These are phyloP conservation scores for Pseudoatta argentina DNA, from an alignment of 1,140 invertebrate species.

Conservation along the genomic window DNA sequence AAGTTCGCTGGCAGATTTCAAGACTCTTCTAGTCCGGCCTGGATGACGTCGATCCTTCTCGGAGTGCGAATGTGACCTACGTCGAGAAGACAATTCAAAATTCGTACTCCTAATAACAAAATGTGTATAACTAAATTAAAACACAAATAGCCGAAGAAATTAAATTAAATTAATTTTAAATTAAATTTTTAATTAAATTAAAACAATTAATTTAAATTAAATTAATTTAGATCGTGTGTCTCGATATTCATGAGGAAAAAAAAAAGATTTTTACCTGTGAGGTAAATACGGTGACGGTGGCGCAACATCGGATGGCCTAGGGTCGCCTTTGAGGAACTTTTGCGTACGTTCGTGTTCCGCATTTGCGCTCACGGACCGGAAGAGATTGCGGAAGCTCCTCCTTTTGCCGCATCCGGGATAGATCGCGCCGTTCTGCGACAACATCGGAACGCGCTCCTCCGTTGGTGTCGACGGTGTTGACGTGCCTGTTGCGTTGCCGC, in stretches of 20 bases:
- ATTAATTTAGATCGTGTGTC: neutral
- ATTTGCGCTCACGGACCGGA: conserved; percentile 87
- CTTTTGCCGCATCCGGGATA: conserved; percentile 65
- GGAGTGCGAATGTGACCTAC: conserved; percentile 82
- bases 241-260: neutral
- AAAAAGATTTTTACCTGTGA: conserved; percentile 74
- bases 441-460: conserved; percentile 78
- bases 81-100: neutral
- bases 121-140: neutral
- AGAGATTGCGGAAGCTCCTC: conserved; percentile 84
- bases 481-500: conserved; percentile 70
- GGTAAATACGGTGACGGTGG: conserved; percentile 85
- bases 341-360: conserved; percentile 86
- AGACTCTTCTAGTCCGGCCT: conserved; percentile 72
- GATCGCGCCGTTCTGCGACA: conserved; percentile 57
- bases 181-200: too few species aligned
- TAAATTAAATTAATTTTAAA: neutral
- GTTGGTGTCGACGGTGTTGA: conserved; percentile 72
- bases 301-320: conserved; percentile 87
- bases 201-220: neutral
- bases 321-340: conserved; percentile 87
- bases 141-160: neutral
- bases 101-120: neutral
- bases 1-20: conserved; percentile 83
- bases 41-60: conserved; percentile 81